These are phyloP conservation scores for Heterotis niloticus DNA, from an alignment of 2,113 vertebrate genomes.

Conservation along the genomic window DNA sequence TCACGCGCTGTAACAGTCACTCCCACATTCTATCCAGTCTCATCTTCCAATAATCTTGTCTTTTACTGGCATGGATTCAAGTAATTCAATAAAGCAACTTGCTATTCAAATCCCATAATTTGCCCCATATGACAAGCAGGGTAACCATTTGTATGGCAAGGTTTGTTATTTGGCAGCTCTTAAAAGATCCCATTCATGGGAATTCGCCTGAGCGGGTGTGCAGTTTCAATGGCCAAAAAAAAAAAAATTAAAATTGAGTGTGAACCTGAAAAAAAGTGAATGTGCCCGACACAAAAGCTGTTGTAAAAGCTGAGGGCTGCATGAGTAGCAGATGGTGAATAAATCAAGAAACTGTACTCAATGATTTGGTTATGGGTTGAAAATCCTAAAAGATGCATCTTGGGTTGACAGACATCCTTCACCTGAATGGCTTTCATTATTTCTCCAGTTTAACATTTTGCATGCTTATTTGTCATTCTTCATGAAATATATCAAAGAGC, in stretches of 20 bases:
- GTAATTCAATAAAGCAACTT: background rate
- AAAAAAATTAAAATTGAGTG: background rate
- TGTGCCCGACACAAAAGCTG: too few species aligned
- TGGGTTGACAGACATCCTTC: too few species aligned
- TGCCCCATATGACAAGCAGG: background rate
- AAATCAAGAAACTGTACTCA: too few species aligned
- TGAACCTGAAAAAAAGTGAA: too few species aligned
- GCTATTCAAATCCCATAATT: conserved; percentile 2
- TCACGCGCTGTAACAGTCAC: background rate
- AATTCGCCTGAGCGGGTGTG: background rate
- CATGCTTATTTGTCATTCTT: too few species aligned
- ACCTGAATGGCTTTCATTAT: too few species aligned
- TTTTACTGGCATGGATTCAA: background rate
- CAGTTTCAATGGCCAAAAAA: background rate
- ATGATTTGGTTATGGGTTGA: too few species aligned
- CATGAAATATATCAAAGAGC: too few species aligned
- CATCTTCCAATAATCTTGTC: background rate
- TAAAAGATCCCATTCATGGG: background rate
- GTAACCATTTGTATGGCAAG: background rate
- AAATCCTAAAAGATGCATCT: too few species aligned
- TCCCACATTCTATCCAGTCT: background rate
- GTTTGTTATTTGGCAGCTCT: background rate
- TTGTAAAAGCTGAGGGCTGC: too few species aligned
- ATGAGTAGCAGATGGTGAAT: too few species aligned
- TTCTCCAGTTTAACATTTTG: too few species aligned